Evolutionary conservation across 2,888 invertebrate genomes (phyloP), one percentile per base, ranked within the genome.

Genomic region (Philhelius pedissequus): DNA sequence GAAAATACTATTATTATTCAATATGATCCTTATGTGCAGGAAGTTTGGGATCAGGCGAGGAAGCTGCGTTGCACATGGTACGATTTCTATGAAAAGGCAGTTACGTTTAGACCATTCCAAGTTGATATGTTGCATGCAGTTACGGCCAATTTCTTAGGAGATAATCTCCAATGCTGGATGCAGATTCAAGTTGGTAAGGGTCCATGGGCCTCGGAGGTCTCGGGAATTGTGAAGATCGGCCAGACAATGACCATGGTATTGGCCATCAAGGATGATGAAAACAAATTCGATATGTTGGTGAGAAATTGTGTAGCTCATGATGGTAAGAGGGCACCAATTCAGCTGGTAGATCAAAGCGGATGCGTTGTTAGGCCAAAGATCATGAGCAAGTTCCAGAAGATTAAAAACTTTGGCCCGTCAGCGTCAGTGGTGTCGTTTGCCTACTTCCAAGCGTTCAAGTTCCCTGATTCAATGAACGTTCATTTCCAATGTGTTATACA

Each of bases 201-300:
- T 87, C 98, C 98, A 0, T 98, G 98, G 98, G 98, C 98, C n/a
- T 97, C 97, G 13, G 98, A 98, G 92, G 98, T 98, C 35, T 97
- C 97, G 0, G 98, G 98, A 70, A 97, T 98, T 89, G 98, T 98
- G 9, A 98, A 98, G 92, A 98, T 98, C 87, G 98, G 98, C 25
- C 98, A 98, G 91, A 98, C 98, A 0, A 98, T 98, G 98, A 98
- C 98, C 11, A 98, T 98, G 98, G 98, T 98, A 11, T 93, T 98
- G 80, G 98, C 98, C 22, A 98, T 98, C 89, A 98, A 98, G 92
- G 98, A 98, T 88, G 97, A 98, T 88, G 98, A 98, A 92, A 97
- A 97, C 89, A 98, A 98, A 92, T 98, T 98, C 91, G 98, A 98
- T 89, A 98, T 98, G 97, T 92, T 98, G 86, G 97, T 98, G 38